Evolutionary conservation across 1,140 invertebrate species (phyloP), one percentile per base, ranked within the genome.

Genomic region (Dreissena polymorpha): DNA sequence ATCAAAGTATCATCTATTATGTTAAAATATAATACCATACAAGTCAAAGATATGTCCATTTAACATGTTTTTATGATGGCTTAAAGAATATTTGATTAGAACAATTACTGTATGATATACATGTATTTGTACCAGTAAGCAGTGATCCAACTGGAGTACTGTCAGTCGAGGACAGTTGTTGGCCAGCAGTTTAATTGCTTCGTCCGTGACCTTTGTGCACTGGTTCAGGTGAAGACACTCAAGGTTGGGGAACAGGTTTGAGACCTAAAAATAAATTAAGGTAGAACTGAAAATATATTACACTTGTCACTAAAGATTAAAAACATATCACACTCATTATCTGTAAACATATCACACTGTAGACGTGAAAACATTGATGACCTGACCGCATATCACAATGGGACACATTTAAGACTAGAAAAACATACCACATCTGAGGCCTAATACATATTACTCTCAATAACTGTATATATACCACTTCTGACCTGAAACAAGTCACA

Each of bases 91-190:
- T 1, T 21, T n/a, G n/a, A n/a, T n/a, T n/a, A n/a, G n/a, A n/a
- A n/a, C n/a, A n/a, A n/a, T n/a, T n/a, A n/a, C n/a, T n/a, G n/a
- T n/a, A n/a, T n/a, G n/a, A n/a, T n/a, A n/a, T n/a, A n/a, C n/a
- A n/a, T n/a, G n/a, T 53, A 49, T 27, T 1, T 29, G 39, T 21
- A 73, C 18, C 23, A 67, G 25, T 50, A 18, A 23, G 72, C 87
- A 88, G 67, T 88, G 87, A 68, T 88, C 85, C 8, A 86, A 55
- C 5, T 76, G 80, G 21, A 88, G 68, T 8, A 71, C 57, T 16
- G 14, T 39, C 2, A 88, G 76, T 0, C 23, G 21, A 13, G 83
- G 83, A 71, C 87, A 88, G 12, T 84, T 80, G 14, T 21, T 25
- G 53, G 87, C 84, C 10, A 88, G 39, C 13, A 55, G 29, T 21